Conservation (phyloP, 2,113 vertebrate genomes). For the Octodon degus region DNA sequence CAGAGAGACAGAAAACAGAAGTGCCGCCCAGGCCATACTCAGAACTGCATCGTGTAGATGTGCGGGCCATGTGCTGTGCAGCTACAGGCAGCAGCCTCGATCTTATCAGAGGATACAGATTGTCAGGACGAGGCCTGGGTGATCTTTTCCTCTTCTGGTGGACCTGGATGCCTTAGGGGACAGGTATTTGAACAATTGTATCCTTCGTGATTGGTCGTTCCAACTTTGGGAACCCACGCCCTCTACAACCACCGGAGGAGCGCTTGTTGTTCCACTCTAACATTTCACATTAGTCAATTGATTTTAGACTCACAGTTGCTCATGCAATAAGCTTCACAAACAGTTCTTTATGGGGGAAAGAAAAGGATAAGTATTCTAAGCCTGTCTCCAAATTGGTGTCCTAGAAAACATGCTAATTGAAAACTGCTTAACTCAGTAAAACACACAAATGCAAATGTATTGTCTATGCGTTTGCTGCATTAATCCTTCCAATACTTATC, state of each 20-base stretch:
- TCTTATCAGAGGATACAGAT: not conserved
- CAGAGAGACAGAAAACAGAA: not conserved
- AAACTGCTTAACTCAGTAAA: constrained; percentile 63
- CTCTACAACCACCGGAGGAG: not conserved
- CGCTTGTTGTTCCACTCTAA: too few species aligned
- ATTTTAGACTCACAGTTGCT: constrained; percentile 50
- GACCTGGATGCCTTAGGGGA: not conserved
- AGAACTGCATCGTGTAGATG: not conserved
- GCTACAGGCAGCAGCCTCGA: not conserved
- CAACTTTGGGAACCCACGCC: not conserved
- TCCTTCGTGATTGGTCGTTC: not conserved
- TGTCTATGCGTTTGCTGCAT: constrained; percentile 9
- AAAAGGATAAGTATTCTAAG: constrained; percentile 54
- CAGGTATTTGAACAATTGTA: too few species aligned
- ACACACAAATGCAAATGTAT: constrained; percentile 47
- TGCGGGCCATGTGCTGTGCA: not conserved
- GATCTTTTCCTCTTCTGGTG: not conserved
- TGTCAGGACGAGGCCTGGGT: not conserved
- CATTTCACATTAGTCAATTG: constrained; percentile 9
- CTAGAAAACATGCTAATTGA: constrained; percentile 63
- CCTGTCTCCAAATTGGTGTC: constrained; percentile 46
- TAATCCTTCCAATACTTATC: constrained; percentile 18
- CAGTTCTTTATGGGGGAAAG: constrained; percentile 54
- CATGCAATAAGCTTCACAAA: constrained; percentile 51
- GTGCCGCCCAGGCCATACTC: rapidly evolving